A percentile compares a stretch with the other conserved stretches of the same genome.
Evolutionary conservation across 2,888 invertebrate species (phyloP).

Genomic region (Acleris cristana): DNA sequence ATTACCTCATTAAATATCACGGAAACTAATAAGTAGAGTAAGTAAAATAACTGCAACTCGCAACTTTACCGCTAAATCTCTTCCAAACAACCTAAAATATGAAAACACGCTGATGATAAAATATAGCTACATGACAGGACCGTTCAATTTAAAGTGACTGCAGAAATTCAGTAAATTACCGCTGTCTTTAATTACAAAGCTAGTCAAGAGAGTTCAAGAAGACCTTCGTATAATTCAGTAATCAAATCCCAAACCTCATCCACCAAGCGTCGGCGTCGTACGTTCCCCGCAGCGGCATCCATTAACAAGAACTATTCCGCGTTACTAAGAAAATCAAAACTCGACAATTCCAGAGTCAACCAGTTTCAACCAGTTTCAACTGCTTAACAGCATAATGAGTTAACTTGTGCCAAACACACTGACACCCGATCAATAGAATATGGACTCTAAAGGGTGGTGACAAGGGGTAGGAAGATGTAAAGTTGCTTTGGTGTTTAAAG

Average conservation of each 20-base stretch:
- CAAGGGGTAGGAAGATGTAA: not conserved
- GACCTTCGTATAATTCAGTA: too few relatives aligned
- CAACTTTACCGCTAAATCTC: too few relatives aligned
- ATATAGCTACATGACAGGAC: too few relatives aligned
- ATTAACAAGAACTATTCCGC: slow-evolving; percentile 4
- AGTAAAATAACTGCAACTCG: too few relatives aligned
- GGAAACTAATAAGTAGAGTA: too few relatives aligned
- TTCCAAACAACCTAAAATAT: too few relatives aligned
- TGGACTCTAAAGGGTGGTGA: not conserved
- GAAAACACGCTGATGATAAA: too few relatives aligned
- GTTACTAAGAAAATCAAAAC: slow-evolving; percentile 13
- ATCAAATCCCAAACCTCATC: not conserved
- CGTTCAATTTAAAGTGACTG: too few relatives aligned
- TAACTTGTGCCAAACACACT: slow-evolving; percentile 5
- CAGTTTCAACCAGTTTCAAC: not conserved
- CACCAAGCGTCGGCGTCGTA: not conserved
- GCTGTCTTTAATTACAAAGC: too few relatives aligned
- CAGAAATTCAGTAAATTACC: too few relatives aligned
- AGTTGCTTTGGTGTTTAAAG: not conserved
- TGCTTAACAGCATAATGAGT: slow-evolving; percentile 14
- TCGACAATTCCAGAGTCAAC: slow-evolving; percentile 10
- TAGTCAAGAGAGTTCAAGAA: too few relatives aligned
- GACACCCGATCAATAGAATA: not conserved
- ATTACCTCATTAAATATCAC: too few relatives aligned
- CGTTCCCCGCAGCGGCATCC: not conserved